These are phyloP conservation scores for Myotis findleyi DNA, from an alignment of 2,797 vertebrate species.

Conservation along the genomic window DNA sequence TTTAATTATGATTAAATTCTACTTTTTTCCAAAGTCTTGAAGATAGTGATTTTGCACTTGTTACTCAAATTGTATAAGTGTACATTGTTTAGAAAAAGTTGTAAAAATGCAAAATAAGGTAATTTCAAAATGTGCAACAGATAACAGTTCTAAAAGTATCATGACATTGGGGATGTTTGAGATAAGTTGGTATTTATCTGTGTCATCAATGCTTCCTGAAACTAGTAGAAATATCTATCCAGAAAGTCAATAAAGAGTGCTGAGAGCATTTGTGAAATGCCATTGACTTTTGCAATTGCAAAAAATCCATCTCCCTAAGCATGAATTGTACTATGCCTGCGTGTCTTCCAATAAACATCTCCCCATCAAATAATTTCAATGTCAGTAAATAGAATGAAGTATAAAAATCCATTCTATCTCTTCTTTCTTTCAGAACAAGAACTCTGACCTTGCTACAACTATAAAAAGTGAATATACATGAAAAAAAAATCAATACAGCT, in stretches of 20 bases:
- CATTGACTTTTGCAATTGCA: conserved; percentile 76
- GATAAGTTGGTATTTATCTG: conserved; percentile 27
- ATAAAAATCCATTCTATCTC: conserved; percentile 60
- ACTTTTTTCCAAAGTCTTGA: neutral
- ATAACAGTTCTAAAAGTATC: neutral
- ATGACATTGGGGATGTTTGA: neutral
- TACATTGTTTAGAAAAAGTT: neutral
- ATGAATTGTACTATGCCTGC: conserved; percentile 58
- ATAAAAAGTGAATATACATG: conserved; percentile 59
- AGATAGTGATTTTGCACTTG: neutral
- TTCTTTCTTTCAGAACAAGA: conserved; percentile 67
- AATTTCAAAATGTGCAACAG: conserved; percentile 16
- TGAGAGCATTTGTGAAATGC: conserved; percentile 72
- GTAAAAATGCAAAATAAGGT: neutral
- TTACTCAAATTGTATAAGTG: neutral
- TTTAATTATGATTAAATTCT: conserved; percentile 21
- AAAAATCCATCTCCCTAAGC: conserved; percentile 68
- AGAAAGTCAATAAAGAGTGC: conserved; percentile 74
- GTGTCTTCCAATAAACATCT: conserved; percentile 73
- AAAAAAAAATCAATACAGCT: conserved; percentile 61
- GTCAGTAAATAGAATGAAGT: conserved; percentile 71
- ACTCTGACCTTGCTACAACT: conserved; percentile 51
- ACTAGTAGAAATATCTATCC: conserved; percentile 67
- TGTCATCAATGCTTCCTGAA: conserved; percentile 60
- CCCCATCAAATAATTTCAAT: conserved; percentile 72